Base-by-base conservation (phyloP, 2,113 vertebrate species). In the Neolamprologus variostigma region DNA sequence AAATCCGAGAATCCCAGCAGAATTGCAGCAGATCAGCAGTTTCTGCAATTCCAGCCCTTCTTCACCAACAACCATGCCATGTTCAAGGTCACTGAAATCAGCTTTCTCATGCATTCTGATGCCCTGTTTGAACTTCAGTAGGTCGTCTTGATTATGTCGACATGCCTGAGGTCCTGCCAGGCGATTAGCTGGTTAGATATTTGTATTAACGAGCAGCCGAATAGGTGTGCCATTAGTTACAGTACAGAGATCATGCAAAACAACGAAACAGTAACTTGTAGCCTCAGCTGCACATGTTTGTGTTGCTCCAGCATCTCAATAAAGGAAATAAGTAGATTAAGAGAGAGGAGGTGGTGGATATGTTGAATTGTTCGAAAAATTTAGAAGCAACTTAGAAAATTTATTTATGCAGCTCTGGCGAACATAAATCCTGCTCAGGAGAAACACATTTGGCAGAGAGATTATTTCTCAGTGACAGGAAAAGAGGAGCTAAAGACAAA, bases 391-490 rank as follows among this genome's bases (percentile, higher is more conserved):
- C 95, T 83, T 80, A 97, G 96, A 91, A 96, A 85, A 86, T 97
- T 96, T 57, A 97, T 94, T 31, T 95, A 93, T 45, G 96, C 68
- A 91, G 97, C 97, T 87, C 95, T 82, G 61, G 92, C 93, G 82
- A 97, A 97, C 23, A 83, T 73, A 17, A 97, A 79, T 6, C 96
- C 96, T 97, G 66, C n/a, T 71, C 63, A 87, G 79, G 5, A 73
- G 76, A 78, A 82, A 21, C 10, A 80, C 17, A 9, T 37, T 23
- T 31, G 53, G 31, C 10, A 21, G 33, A 5, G 33, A 47, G 57
- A 23, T 23, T 16, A 81, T 78, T 76, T 47, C 42, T 76, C 40
- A 50, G 40, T 76, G 7, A 84, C 17, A 68, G 8, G n/a, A 53
- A 1, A 21, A 71, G 51, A 78, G 10, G 23, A 31, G 42, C 40